Evolutionary conservation across 1,140 invertebrate genomes (phyloP).

Genomic region (Danaus melanippus): DNA sequence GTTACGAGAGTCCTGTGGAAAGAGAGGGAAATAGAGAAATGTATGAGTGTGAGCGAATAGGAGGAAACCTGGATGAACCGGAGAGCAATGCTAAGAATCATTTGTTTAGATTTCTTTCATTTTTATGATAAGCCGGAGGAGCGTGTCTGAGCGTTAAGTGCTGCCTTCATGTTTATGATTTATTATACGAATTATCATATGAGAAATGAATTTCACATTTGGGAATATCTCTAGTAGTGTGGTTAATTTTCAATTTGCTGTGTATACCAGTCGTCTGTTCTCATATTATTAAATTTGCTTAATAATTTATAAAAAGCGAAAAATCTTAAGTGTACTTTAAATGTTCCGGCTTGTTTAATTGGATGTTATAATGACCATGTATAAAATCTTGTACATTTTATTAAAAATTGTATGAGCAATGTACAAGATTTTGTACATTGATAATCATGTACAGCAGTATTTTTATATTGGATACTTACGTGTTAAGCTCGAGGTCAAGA

Average conservation of each 20-base stretch:
- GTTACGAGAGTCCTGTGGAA: constrained; percentile 15
- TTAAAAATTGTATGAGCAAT: too few species aligned
- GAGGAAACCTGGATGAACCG: constrained; percentile 11
- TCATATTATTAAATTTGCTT: too few species aligned
- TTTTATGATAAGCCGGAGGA: constrained; percentile 20
- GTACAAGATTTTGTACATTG: too few species aligned
- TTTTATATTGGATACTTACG: constrained; percentile 78
- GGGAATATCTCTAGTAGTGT: constrained; percentile 5
- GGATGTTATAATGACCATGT: too few species aligned
- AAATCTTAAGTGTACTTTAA: too few species aligned
- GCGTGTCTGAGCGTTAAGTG: constrained; percentile 18
- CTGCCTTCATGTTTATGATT: constrained; percentile 21
- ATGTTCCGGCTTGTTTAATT: too few species aligned
- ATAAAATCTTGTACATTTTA: too few species aligned
- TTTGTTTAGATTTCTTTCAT: constrained; percentile 23
- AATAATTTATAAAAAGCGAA: too few species aligned
- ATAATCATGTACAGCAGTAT: too few species aligned
- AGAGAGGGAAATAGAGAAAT: constrained; percentile 8
- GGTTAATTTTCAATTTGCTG: background rate
- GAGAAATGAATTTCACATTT: constrained; percentile 15
- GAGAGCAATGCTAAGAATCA: constrained; percentile 13
- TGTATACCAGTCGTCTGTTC: too few species aligned
- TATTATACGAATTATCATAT: constrained; percentile 13
- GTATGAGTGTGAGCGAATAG: constrained; percentile 5
- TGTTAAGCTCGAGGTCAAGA: constrained; percentile 94